Evolutionary conservation across 2,113 vertebrate genomes (phyloP).

Genomic region (Australoheros scitulus): DNA sequence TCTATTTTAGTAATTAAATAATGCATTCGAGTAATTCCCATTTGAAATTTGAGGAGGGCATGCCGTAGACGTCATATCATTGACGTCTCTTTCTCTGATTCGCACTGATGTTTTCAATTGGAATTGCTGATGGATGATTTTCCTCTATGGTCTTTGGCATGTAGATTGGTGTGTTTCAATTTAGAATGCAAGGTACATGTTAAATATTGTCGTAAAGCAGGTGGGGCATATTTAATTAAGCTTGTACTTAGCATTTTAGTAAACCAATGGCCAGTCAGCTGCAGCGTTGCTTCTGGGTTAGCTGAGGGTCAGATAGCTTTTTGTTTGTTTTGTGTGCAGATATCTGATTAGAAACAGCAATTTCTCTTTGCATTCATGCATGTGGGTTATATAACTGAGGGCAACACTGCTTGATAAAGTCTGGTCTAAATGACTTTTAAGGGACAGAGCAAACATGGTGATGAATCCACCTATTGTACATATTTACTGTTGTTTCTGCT

Average conservation of each 20-base stretch:
- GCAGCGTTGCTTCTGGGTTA: background rate
- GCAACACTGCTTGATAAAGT: background rate
- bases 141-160: background rate
- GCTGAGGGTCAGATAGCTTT: background rate
- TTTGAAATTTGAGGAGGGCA: slow-evolving; percentile 12
- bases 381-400: background rate
- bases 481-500: background rate
- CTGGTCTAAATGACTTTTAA: background rate
- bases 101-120: slow-evolving; percentile 5
- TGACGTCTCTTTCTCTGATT: background rate
- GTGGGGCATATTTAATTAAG: too few species aligned
- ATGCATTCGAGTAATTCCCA: slow-evolving; percentile 26
- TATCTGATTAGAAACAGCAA: background rate
- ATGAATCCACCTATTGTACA: background rate
- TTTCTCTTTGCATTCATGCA: background rate
- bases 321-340: background rate
- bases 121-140: background rate
- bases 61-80: slow-evolving; percentile 1
- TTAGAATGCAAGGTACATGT: background rate
- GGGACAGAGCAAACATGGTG: background rate
- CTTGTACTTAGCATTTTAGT: too few species aligned
- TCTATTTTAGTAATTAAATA: slow-evolving; percentile 46
- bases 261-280: background rate
- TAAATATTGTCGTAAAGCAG: background rate
- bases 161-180: background rate